These are phyloP conservation scores for Misgurnus anguillicaudatus DNA, from an alignment of 2,113 vertebrate species.

Conservation along the genomic window DNA sequence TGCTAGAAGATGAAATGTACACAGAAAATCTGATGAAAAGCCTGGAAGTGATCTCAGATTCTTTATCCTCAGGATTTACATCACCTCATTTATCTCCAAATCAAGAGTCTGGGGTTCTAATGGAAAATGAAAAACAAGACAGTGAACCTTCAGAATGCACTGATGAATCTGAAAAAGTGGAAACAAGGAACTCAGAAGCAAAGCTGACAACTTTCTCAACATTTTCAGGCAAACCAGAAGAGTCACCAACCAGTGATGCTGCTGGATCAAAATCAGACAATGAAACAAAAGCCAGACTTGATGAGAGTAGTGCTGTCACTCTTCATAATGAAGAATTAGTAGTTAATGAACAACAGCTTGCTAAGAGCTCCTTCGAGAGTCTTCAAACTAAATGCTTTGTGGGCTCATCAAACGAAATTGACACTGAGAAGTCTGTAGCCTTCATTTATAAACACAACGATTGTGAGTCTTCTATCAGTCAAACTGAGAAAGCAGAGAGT, in stretches of 20 bases:
- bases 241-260: conserved; percentile 56
- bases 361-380: conserved; percentile 53
- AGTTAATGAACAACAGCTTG: conserved; percentile 51
- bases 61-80: conserved; percentile 67
- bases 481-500: conserved; percentile 41
- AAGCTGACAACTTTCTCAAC: conserved; percentile 24
- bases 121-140: conserved; percentile 53
- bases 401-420: conserved; percentile 48
- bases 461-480: conserved; percentile 31
- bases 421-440: conserved; percentile 20
- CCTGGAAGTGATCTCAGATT: conserved; percentile 70
- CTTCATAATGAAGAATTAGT: conserved; percentile 52
- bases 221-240: conserved; percentile 46
- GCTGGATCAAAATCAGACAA: conserved; percentile 51
- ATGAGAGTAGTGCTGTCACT: conserved; percentile 51
- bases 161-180: conserved; percentile 40
- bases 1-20: conserved; percentile 65
- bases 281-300: conserved; percentile 38
- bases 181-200: conserved; percentile 10
- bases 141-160: conserved; percentile 60
- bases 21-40: conserved; percentile 67
- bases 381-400: conserved; percentile 39
- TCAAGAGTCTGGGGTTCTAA: conserved; percentile 54
- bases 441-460: conserved; percentile 38
- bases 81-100: conserved; percentile 43